phyloP scores from a whole-genome alignment of 2,888 invertebrate species.

The Netelia inedita region DNA sequence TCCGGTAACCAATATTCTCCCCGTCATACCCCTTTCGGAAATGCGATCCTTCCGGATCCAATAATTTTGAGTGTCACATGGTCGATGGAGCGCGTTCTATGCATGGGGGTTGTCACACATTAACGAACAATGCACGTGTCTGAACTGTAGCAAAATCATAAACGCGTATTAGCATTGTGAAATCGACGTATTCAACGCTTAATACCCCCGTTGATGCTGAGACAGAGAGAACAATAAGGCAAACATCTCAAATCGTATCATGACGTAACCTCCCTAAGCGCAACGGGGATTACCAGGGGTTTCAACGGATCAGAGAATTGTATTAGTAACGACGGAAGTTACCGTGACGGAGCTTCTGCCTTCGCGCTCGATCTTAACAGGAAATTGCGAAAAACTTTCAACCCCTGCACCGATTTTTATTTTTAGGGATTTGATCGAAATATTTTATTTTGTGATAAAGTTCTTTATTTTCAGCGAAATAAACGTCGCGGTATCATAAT shows the following conservation, averaged over 20 bases:
- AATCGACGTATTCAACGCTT: neutral
- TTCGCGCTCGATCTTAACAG: constrained; percentile 12
- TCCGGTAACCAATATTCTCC: constrained; percentile 9
- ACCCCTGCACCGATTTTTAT: no score
- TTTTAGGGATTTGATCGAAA: no score
- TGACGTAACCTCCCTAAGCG: neutral
- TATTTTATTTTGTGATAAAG: no score
- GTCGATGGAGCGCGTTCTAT: neutral
- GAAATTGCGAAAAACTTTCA: neutral
- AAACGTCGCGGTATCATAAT: no score
- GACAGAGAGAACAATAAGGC: constrained; percentile 30
- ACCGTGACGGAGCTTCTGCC: constrained; percentile 29
- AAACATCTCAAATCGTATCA: constrained; percentile 20
- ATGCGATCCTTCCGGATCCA: constrained; percentile 6
- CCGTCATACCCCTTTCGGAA: neutral
- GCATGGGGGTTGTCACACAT: neutral
- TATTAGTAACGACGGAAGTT: constrained; percentile 26
- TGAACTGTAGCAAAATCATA: neutral
- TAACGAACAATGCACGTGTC: neutral
- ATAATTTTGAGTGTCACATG: neutral
- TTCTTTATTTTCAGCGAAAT: no score
- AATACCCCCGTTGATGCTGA: neutral
- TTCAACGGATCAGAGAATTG: constrained; percentile 19
- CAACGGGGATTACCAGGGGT: constrained; percentile 13
- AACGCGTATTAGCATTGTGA: constrained; percentile 6